phyloP scores from a whole-genome alignment of 2,113 vertebrate species.

The Cyprinodon variegatus region DNA sequence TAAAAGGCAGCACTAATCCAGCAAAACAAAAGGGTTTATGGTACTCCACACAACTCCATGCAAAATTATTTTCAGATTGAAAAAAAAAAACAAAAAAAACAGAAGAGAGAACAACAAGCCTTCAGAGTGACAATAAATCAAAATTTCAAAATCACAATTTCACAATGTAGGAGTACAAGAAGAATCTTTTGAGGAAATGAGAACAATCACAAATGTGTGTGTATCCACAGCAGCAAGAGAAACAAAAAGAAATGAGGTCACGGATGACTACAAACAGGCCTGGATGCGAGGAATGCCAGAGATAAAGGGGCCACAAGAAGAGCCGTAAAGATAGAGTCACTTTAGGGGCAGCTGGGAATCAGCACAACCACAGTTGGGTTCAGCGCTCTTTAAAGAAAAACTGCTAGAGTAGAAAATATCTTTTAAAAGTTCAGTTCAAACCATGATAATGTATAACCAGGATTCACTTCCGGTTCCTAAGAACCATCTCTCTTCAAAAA shows the following conservation, averaged over 20 bases:
- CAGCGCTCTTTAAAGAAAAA: too few species aligned
- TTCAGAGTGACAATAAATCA: background rate
- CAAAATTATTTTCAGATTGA: background rate
- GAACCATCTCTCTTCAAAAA: too few species aligned
- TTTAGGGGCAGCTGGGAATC: background rate
- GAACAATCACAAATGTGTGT: background rate
- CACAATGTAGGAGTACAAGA: background rate
- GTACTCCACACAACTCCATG: background rate
- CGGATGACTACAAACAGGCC: conserved; percentile 45
- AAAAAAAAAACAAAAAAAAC: background rate
- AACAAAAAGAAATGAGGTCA: conserved; percentile 33
- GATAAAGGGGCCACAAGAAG: conserved; percentile 36
- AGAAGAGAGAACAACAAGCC: too few species aligned
- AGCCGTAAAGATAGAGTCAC: background rate
- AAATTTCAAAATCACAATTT: background rate
- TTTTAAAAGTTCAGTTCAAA: too few species aligned
- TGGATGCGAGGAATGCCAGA: conserved; percentile 29
- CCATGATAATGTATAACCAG: too few species aligned
- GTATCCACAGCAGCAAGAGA: background rate
- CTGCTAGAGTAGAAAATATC: too few species aligned
- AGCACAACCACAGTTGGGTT: too few species aligned
- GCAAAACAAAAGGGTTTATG: conserved; percentile 9
- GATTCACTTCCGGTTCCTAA: too few species aligned
- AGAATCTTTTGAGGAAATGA: background rate
- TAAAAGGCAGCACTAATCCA: background rate